A percentile compares a stretch with the other conserved stretches of the same genome.
Conservation (phyloP, 2,888 invertebrate species). For the Oxytorus armatus region DNA sequence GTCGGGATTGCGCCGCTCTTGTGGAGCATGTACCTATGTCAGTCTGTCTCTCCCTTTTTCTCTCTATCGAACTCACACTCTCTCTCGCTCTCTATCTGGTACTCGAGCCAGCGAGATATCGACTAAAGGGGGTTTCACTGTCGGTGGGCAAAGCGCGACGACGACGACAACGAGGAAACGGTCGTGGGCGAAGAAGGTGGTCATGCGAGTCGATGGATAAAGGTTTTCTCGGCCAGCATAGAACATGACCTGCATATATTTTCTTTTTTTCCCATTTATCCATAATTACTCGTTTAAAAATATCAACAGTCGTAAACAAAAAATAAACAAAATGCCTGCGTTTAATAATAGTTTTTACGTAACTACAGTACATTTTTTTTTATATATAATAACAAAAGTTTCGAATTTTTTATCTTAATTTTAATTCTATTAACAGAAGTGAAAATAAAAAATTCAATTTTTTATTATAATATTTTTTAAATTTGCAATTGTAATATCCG, state of each 20-base stretch:
- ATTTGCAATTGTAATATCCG: too few relatives aligned
- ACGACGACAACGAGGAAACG: conserved; percentile 45
- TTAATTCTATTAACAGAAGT: too few relatives aligned
- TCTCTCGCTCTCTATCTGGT: conserved; percentile 14
- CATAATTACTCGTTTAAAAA: too few relatives aligned
- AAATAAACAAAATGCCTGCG: neutral
- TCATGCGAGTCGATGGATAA: conserved; percentile 53
- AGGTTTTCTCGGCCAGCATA: conserved; percentile 46
- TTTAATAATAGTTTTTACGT: neutral
- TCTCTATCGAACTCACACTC: neutral
- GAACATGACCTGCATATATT: neutral
- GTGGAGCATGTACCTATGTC: conserved; percentile 60
- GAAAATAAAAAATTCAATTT: too few relatives aligned
- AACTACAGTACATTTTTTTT: neutral
- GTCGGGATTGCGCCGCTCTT: conserved; percentile 61
- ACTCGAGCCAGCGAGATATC: conserved; percentile 77
- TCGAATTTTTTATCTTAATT: neutral
- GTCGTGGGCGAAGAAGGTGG: conserved; percentile 62
- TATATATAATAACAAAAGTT: neutral
- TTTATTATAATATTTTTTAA: too few relatives aligned
- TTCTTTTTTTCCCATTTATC: too few relatives aligned
- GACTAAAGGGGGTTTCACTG: conserved; percentile 79
- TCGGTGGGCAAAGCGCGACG: conserved; percentile 65
- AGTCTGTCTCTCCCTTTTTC: conserved; percentile 19
- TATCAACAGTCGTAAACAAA: too few relatives aligned